These are phyloP conservation scores for Antedon mediterranea DNA, from an alignment of 53 echinoderm and acorn worm genomes.

Conservation along the genomic window DNA sequence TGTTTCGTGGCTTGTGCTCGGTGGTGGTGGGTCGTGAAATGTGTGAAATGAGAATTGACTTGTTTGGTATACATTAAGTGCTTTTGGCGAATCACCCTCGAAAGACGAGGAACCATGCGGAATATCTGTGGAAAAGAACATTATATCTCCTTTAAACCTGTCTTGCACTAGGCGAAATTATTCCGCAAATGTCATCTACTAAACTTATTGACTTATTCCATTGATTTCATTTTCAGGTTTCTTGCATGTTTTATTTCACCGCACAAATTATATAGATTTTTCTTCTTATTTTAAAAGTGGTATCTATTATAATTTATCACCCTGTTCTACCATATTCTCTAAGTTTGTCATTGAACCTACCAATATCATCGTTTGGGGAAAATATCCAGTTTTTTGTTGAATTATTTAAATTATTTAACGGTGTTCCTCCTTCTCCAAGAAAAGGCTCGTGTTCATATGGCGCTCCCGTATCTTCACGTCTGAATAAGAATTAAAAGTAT, in stretches of 20 bases:
- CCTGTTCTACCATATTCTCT: no score
- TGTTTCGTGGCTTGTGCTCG: neutral
- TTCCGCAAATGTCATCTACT: no score
- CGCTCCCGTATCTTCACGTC: constrained; percentile 9
- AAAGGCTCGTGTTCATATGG: constrained; percentile 32
- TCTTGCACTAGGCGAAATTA: no score
- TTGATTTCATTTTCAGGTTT: no score
- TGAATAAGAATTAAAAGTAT: neutral
- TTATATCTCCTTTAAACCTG: no score
- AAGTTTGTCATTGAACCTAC: neutral
- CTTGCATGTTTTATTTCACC: no score
- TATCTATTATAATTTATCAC: no score
- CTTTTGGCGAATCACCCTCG: neutral
- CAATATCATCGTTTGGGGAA: neutral
- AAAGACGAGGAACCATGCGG: neutral
- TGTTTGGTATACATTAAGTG: neutral
- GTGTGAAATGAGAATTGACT: neutral
- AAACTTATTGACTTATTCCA: no score
- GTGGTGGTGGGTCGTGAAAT: neutral
- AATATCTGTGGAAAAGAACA: neutral
- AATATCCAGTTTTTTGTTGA: constrained; percentile 2
- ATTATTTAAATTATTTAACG: constrained; percentile 27
- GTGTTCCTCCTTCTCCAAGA: constrained; percentile 10
- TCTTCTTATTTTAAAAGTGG: no score
- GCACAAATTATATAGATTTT: no score